Evolutionary conservation across 2,113 vertebrate genomes (phyloP).

Genomic region (Pelecanus crispus): DNA sequence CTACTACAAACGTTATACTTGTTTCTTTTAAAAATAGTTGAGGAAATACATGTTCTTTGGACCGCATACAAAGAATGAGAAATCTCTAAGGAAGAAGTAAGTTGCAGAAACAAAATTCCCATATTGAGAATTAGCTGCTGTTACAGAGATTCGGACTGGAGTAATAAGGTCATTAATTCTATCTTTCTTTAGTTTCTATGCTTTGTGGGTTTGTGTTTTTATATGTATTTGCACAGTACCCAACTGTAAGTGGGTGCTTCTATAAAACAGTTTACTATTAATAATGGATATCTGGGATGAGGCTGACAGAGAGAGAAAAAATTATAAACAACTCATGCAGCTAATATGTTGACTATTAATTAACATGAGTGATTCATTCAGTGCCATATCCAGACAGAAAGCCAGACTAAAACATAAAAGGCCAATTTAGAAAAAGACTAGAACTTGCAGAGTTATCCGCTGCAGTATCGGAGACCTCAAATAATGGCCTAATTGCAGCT

Average conservation of each 20-base stretch:
- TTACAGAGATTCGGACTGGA: neutral
- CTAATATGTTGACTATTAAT: constrained; percentile 45
- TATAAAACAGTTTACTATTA: neutral
- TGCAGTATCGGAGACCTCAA: neutral
- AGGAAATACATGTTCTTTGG: neutral
- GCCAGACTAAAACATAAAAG: constrained; percentile 31
- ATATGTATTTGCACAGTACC: neutral
- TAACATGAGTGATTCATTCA: constrained; percentile 15
- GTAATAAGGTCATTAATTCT: neutral
- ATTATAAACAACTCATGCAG: constrained; percentile 9
- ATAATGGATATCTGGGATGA: constrained; percentile 2
- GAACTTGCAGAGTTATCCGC: constrained; percentile 15
- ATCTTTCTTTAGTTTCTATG: neutral
- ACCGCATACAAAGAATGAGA: neutral
- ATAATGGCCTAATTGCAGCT: constrained; percentile 30
- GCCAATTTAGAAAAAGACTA: neutral
- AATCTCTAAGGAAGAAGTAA: neutral
- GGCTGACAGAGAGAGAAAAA: neutral
- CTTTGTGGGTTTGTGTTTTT: neutral
- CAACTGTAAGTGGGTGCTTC: neutral
- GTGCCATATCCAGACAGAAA: neutral
- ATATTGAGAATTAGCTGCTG: neutral
- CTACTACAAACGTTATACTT: neutral
- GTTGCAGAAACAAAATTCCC: neutral
- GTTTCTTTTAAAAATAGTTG: neutral